Evolutionary conservation across 2,113 vertebrate species (phyloP).

Genomic region (Hippocampus abdominalis): DNA sequence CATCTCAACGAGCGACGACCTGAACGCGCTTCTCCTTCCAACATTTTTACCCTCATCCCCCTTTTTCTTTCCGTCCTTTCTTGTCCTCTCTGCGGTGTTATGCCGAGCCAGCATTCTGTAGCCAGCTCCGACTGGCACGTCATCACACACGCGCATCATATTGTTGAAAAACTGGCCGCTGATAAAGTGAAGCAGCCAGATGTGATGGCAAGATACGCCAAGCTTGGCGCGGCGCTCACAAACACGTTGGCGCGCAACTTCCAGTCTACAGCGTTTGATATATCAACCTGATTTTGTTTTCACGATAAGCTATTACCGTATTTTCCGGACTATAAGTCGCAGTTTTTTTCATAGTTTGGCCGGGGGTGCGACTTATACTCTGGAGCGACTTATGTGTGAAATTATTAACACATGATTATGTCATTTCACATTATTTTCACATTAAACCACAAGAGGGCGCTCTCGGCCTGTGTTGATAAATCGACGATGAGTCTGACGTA

Average conservation of each 20-base stretch:
- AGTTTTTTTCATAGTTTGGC: too few species aligned
- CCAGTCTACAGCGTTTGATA: not conserved
- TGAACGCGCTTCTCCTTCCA: not conserved
- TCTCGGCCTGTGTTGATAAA: too few species aligned
- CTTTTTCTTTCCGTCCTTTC: not conserved
- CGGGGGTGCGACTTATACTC: too few species aligned
- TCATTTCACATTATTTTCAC: too few species aligned
- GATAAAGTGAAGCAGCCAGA: slow-evolving; percentile 43
- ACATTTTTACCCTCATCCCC: not conserved
- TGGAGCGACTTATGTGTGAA: too few species aligned
- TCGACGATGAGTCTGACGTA: too few species aligned
- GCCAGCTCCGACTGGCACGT: slow-evolving; percentile 40
- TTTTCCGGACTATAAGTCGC: too few species aligned
- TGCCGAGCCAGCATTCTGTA: slow-evolving; percentile 7
- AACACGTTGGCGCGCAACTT: not conserved
- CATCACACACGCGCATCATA: slow-evolving; percentile 25
- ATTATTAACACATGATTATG: too few species aligned
- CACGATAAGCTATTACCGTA: not conserved
- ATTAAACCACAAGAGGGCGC: too few species aligned
- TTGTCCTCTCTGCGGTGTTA: slow-evolving; percentile 1
- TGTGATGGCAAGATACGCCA: slow-evolving; percentile 26
- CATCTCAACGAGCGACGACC: not conserved
- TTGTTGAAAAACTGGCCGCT: slow-evolving; percentile 31
- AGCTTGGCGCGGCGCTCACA: not conserved
- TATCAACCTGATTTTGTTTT: not conserved